A percentile compares a stretch with the other conserved stretches of the same genome.
phyloP scores from a whole-genome alignment of 2,797 vertebrate genomes.

The Trachops cirrhosus region DNA sequence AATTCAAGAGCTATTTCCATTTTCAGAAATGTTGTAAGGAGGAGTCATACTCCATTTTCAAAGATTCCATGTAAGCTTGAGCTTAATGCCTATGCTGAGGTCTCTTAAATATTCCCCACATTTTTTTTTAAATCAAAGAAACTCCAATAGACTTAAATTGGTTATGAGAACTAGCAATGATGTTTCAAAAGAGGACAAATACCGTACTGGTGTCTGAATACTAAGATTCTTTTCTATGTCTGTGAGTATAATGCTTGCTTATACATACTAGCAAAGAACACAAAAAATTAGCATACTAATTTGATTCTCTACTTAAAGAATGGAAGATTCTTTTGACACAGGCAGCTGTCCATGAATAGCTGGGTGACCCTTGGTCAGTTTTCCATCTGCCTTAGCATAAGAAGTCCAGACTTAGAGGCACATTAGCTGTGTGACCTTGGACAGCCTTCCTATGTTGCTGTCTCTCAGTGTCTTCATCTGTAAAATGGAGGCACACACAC shows the following conservation, averaged over 20 bases:
- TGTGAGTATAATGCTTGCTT: slow-evolving; percentile 61
- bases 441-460: not conserved
- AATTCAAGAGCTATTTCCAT: slow-evolving; percentile 19
- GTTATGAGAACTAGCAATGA: slow-evolving; percentile 36
- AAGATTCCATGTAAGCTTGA: not conserved
- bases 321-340: slow-evolving; percentile 71
- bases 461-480: slow-evolving; percentile 44
- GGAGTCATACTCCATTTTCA: not conserved
- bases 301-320: slow-evolving; percentile 69
- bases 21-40: slow-evolving; percentile 34
- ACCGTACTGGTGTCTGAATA: slow-evolving; percentile 29
- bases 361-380: slow-evolving; percentile 68
- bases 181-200: slow-evolving; percentile 62
- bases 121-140: slow-evolving; percentile 29
- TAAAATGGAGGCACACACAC: slow-evolving; percentile 46
- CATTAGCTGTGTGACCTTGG: slow-evolving; percentile 15
- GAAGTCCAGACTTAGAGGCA: slow-evolving; percentile 26
- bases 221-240: slow-evolving; percentile 44
- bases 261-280: slow-evolving; percentile 58
- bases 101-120: not conserved
- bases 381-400: slow-evolving; percentile 72
- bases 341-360: slow-evolving; percentile 73
- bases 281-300: slow-evolving; percentile 74
- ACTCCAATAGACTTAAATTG: slow-evolving; percentile 4
- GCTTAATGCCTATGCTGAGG: not conserved